Evolutionary conservation across 2,113 vertebrate genomes (phyloP).

Genomic region (Struthio camelus): DNA sequence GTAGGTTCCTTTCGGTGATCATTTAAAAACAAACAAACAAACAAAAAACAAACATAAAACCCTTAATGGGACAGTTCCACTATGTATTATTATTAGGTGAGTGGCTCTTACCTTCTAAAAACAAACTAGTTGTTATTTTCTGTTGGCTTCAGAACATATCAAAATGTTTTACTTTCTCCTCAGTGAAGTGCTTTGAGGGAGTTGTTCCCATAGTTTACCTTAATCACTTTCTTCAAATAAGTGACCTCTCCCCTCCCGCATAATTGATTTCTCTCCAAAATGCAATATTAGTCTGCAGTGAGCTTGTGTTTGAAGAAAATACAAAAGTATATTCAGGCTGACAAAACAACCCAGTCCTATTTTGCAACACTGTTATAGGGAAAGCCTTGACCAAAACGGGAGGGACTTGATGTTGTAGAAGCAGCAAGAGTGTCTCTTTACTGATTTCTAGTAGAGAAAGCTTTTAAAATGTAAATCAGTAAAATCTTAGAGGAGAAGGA

Average conservation of each 20-base stretch:
- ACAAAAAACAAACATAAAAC: too few relatives aligned
- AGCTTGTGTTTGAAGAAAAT: slow-evolving; percentile 8
- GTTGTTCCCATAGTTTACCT: neutral
- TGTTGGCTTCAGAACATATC: neutral
- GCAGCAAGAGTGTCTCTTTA: neutral
- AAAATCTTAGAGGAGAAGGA: neutral
- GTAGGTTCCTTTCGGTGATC: too few relatives aligned
- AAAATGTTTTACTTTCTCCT: neutral
- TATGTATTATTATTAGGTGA: neutral
- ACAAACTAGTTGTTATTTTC: neutral
- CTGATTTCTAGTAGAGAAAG: slow-evolving; percentile 10
- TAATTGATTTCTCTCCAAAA: neutral
- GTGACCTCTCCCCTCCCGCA: neutral
- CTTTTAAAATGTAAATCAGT: neutral
- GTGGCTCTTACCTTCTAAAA: neutral
- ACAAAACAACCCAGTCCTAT: neutral
- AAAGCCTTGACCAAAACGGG: neutral
- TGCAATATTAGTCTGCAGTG: neutral
- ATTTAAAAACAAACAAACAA: too few relatives aligned
- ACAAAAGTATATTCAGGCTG: neutral
- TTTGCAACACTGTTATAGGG: neutral
- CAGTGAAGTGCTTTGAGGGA: neutral
- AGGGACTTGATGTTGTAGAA: neutral
- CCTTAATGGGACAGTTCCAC: neutral
- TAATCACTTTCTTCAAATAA: neutral